Evolutionary conservation across 2,888 invertebrate genomes (phyloP).

Genomic region (Drosophila recens): DNA sequence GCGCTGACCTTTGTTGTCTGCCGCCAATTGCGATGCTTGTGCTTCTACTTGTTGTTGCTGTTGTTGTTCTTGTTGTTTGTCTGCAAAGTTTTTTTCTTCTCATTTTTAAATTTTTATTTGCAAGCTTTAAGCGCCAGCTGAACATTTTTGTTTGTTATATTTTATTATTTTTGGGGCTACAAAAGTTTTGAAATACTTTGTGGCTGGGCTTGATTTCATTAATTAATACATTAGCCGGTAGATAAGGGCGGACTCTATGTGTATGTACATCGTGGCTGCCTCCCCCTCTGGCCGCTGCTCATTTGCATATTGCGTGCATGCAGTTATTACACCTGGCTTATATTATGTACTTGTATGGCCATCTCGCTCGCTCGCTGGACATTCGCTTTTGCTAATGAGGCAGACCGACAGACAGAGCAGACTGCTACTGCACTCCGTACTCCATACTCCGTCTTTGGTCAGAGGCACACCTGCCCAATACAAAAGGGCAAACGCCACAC

Average conservation of each 20-base stretch:
- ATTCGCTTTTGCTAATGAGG: conserved; percentile 49
- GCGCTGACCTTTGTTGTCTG: conserved; percentile 85
- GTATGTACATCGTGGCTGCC: conserved; percentile 20
- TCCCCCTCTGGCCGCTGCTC: conserved; percentile 9
- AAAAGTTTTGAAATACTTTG: conserved; percentile 42
- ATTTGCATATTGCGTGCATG: conserved; percentile 75
- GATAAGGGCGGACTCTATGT: conserved; percentile 51
- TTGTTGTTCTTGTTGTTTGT: conserved; percentile 52
- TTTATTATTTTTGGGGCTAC: conserved; percentile 19
- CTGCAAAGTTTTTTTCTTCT: conserved; percentile 53
- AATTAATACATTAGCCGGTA: conserved; percentile 62
- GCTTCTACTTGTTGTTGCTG: conserved; percentile 42
- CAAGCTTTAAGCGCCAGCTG: conserved; percentile 48
- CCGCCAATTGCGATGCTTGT: conserved; percentile 59
- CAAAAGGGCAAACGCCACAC: conserved; percentile 52
- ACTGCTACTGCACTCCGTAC: conserved; percentile 3
- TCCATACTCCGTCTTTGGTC: not conserved
- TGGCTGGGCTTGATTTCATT: conserved; percentile 58
- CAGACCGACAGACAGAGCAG: conserved; percentile 34
- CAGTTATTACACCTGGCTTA: conserved; percentile 70
- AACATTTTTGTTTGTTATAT: conserved; percentile 20
- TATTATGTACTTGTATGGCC: conserved; percentile 50
- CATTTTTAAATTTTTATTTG: conserved; percentile 40
- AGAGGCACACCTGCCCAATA: conserved; percentile 53
- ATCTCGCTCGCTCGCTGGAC: conserved; percentile 50